Conservation (phyloP, 2,113 vertebrate species). For the Eublepharis macularius region DNA sequence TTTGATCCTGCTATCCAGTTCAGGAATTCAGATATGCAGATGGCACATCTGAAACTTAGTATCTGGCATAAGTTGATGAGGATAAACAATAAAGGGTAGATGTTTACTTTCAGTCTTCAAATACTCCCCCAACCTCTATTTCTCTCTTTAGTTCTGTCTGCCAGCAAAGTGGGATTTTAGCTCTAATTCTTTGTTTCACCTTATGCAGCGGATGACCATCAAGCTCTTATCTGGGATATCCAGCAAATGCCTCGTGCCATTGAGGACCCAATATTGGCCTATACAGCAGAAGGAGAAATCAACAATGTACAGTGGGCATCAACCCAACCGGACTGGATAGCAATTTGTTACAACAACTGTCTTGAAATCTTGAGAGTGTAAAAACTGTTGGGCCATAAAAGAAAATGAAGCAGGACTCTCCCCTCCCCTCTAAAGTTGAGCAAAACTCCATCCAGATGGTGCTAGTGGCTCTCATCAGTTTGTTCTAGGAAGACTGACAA, state of each 20-base stretch:
- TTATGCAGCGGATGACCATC: constrained; percentile 93
- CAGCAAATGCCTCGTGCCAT: constrained; percentile 99
- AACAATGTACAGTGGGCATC: constrained; percentile 99
- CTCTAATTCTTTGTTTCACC: constrained; percentile 6
- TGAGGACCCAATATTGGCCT: constrained; percentile 97
- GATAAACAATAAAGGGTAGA: not conserved
- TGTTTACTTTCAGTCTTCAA: not conserved
- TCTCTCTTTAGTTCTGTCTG: not conserved
- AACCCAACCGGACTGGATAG: constrained; percentile 99
- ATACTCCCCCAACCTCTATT: not conserved
- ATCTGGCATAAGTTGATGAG: not conserved
- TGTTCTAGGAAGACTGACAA: constrained; percentile 71
- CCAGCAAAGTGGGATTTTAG: fast-evolving
- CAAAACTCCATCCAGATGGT: constrained; percentile 70
- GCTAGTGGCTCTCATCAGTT: constrained; percentile 76
- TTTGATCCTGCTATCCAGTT: not conserved
- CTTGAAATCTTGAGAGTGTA: constrained; percentile 97
- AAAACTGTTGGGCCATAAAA: constrained; percentile 48
- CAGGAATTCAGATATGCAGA: not conserved
- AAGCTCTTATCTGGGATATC: constrained; percentile 99
- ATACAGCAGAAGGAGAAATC: constrained; percentile 98
- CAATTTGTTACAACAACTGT: constrained; percentile 99
- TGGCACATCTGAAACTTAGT: not conserved
- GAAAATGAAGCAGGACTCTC: constrained; percentile 57
- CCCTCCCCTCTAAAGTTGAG: constrained; percentile 67